Base-by-base conservation (phyloP, 2,797 vertebrate species). In the Xenopus petersii region DNA sequence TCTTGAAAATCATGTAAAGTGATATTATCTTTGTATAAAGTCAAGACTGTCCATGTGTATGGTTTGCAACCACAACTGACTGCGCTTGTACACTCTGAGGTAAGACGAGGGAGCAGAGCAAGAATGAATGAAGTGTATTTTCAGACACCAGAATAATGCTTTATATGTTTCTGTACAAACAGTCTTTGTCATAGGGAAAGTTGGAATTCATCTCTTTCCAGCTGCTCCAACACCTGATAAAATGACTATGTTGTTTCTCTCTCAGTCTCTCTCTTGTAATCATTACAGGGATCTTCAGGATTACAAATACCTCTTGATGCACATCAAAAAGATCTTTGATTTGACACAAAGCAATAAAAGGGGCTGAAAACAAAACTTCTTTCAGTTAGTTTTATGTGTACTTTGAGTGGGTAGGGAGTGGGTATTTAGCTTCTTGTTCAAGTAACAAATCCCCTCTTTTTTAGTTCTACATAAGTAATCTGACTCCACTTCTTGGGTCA, bases 371-470 rank as follows among this genome's bases (percentile, higher is more conserved):
- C 54, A 21, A n/a, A 16, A 64, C 9, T 2, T 56, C 51, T 74
- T 67, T 67, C 62, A 59, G 13, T 55, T 24, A 47, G 17, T 33
- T 71, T 72, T 67, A 54, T 63, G 15, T 42, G 65, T n/a, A 58
- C 73, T 68, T 42, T 30, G 26, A 54, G 73, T 30, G 55, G 64
- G 26, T 30, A 30, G 26, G 26, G 26, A 2, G 26, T n/a, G 12
- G 7, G 3, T 51, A 15, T 17, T 21, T 12, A 49, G 59, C 10
- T 24, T 26, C 64, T 75, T 77, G 79, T 75, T 85, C 80, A 83
- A 84, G 82, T 85, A 88, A 90, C 86, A 85, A 84, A 85, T 87
- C 77, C 80, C 73, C 36, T 42, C 5, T 36, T 60, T 69, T 67
- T 81, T 79, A 51, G 24, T 62, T 46, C 77, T 82, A 85, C 86